Evolutionary conservation across 1,140 invertebrate species (phyloP).

Genomic region (Drosophila nigromelanica): DNA sequence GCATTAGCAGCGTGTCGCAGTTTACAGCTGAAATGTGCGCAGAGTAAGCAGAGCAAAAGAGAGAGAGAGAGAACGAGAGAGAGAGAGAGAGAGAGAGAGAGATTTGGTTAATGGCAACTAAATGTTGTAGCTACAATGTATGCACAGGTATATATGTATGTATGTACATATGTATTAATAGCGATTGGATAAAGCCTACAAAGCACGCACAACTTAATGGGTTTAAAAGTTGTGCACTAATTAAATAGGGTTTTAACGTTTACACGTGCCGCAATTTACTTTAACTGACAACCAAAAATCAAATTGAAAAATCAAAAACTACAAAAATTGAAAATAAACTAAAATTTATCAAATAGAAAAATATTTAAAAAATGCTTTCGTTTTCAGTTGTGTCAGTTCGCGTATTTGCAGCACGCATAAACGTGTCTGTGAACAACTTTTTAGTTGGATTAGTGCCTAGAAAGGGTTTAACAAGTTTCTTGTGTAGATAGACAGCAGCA

Average conservation of each 20-base stretch:
- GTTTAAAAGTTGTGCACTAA: not conserved
- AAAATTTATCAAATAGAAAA: no score
- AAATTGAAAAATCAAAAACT: not conserved
- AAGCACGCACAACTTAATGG: constrained; percentile 4
- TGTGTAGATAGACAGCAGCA: constrained; percentile 46
- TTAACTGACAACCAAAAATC: not conserved
- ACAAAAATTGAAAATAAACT: not conserved
- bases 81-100: constrained; percentile 21
- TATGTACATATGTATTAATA: constrained; percentile 19
- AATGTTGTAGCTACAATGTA: constrained; percentile 28
- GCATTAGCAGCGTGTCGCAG: constrained; percentile 47
- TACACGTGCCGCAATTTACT: not conserved
- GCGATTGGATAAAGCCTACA: constrained; percentile 5
- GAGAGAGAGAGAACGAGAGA: constrained; percentile 23
- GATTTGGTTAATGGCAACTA: constrained; percentile 47
- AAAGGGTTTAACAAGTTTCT: constrained; percentile 15
- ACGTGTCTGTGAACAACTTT: constrained; percentile 1
- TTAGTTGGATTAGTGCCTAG: constrained; percentile 19
- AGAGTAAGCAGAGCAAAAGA: constrained; percentile 52
- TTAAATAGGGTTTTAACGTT: not conserved
- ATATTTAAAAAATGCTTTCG: no score
- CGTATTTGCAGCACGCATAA: constrained; percentile 8
- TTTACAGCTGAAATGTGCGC: constrained; percentile 74
- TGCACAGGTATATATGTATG: constrained; percentile 11
- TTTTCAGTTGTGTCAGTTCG: not conserved